Conservation (phyloP, 2,888 invertebrate genomes). For the Acanthacorydalis orientalis region DNA sequence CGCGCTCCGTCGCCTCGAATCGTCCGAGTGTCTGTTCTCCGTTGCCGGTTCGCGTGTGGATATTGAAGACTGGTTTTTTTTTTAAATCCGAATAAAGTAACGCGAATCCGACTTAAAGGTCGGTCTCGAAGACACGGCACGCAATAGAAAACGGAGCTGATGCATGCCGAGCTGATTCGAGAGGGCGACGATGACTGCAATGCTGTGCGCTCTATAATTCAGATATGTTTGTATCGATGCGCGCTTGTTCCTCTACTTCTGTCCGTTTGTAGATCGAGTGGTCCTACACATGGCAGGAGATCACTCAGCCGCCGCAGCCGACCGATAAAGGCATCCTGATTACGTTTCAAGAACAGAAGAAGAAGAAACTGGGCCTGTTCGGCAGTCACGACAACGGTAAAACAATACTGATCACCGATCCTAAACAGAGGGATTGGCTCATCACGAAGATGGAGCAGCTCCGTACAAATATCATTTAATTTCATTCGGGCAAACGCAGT, state of each 20-base stretch:
- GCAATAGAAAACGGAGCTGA: too few species aligned
- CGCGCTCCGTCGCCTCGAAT: too few species aligned
- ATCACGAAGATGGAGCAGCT: slow-evolving; percentile 22
- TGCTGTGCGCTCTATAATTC: too few species aligned
- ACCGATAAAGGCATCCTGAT: slow-evolving; percentile 55
- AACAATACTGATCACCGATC: slow-evolving; percentile 30
- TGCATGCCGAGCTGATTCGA: too few species aligned
- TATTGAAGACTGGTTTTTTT: too few species aligned
- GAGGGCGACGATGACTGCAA: too few species aligned
- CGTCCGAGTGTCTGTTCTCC: background rate
- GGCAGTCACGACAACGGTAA: slow-evolving; percentile 43
- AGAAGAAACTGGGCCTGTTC: slow-evolving; percentile 46
- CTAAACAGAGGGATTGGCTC: slow-evolving; percentile 18
- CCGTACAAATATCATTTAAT: slow-evolving; percentile 10
- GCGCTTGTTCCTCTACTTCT: background rate
- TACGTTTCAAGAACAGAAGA: slow-evolving; percentile 34
- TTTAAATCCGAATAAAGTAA: too few species aligned
- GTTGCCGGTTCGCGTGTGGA: too few species aligned
- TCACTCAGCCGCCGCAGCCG: slow-evolving; percentile 46
- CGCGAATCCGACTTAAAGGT: too few species aligned
- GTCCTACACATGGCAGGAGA: slow-evolving; percentile 61
- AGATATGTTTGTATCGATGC: too few species aligned
- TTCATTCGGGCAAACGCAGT: too few species aligned
- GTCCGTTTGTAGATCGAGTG: slow-evolving; percentile 43
- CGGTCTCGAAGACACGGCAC: too few species aligned